Percentiles rank a stretch among this genome's conserved stretches.
These are phyloP conservation scores for Nephila pilipes DNA, from an alignment of 1,140 invertebrate species.

Conservation along the genomic window DNA sequence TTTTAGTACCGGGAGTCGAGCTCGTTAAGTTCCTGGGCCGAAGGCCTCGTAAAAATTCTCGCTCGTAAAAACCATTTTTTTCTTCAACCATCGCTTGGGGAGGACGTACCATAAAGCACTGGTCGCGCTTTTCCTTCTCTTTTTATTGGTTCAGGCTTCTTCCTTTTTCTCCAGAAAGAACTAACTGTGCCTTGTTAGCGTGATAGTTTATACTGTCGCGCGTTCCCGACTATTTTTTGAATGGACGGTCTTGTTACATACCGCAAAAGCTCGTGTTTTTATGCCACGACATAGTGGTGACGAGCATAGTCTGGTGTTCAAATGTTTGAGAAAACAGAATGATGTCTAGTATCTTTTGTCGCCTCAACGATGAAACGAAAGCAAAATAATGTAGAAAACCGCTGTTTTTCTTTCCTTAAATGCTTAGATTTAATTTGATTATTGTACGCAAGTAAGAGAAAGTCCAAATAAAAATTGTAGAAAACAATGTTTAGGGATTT, in stretches of 20 bases:
- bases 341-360: not conserved
- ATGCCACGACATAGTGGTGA: constrained; percentile 23
- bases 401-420: too few species aligned
- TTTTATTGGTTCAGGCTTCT: constrained; percentile 54
- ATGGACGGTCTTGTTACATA: constrained; percentile 8
- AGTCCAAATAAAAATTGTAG: too few species aligned
- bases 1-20: constrained; percentile 72
- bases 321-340: not conserved
- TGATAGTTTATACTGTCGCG: constrained; percentile 55
- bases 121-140: constrained; percentile 60
- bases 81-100: constrained; percentile 34
- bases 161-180: not conserved
- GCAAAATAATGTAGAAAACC: not conserved
- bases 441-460: too few species aligned
- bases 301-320: not conserved
- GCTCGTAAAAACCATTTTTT: constrained; percentile 60
- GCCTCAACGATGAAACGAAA: not conserved
- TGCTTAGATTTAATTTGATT: too few species aligned
- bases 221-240: not conserved
- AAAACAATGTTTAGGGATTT: too few species aligned
- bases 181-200: constrained; percentile 62
- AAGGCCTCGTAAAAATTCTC: constrained; percentile 72
- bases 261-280: constrained; percentile 28
- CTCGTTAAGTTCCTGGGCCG: constrained; percentile 67
- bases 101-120: constrained; percentile 71